Percentiles rank a stretch among this genome's conserved stretches.
These are phyloP conservation scores for Antheraea pernyi DNA, from an alignment of 1,140 invertebrate species.

Conservation along the genomic window DNA sequence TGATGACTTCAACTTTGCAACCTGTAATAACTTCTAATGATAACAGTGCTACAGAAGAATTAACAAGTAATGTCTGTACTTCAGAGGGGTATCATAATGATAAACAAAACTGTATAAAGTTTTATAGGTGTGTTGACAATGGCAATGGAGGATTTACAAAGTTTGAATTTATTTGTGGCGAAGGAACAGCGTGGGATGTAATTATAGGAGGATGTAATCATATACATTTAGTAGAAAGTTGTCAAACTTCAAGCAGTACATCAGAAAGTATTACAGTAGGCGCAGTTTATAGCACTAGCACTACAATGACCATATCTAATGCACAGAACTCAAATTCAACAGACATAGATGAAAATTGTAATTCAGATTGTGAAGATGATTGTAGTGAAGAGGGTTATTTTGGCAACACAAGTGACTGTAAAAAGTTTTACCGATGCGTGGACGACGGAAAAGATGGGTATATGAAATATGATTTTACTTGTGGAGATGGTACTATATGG, in stretches of 20 bases:
- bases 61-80: slow-evolving; percentile 12
- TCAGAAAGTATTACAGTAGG: neutral
- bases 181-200: slow-evolving; percentile 81
- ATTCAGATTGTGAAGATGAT: slow-evolving; percentile 26
- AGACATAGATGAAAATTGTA: slow-evolving; percentile 15
- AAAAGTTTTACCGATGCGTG: slow-evolving; percentile 87
- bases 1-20: neutral
- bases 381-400: slow-evolving; percentile 82
- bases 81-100: slow-evolving; percentile 5
- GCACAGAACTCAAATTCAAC: neutral
- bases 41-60: neutral
- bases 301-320: slow-evolving; percentile 28
- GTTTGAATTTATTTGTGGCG: slow-evolving; percentile 80
- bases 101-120: slow-evolving; percentile 82
- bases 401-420: slow-evolving; percentile 83
- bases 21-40: neutral
- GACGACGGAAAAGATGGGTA: slow-evolving; percentile 81
- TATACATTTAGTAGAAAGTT: slow-evolving; percentile 48
- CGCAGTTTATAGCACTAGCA: slow-evolving; percentile 26
- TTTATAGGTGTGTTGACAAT: slow-evolving; percentile 85
- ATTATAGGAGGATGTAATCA: slow-evolving; percentile 73
- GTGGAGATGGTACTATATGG: slow-evolving; percentile 82
- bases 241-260: slow-evolving; percentile 31
- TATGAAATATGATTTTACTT: slow-evolving; percentile 81
- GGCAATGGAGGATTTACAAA: slow-evolving; percentile 78